A percentile compares a stretch with the other conserved stretches of the same genome.
Evolutionary conservation across 1,140 invertebrate genomes (phyloP).

Genomic region (Psix sp.): DNA sequence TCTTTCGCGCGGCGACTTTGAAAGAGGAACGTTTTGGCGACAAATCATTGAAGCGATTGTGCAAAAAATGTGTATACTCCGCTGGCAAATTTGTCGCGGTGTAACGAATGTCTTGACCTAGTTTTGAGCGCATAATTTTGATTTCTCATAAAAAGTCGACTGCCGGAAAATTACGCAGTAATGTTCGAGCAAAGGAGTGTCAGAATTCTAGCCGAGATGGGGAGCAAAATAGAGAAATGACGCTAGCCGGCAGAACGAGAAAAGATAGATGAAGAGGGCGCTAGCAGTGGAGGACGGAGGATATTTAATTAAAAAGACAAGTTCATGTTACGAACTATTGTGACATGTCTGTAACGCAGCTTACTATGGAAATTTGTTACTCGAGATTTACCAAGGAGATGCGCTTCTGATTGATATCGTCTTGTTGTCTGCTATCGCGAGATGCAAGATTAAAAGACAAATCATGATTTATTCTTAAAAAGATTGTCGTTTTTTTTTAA

Average conservation of each 20-base stretch:
- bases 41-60: slow-evolving; percentile 4
- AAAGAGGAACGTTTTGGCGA: slow-evolving; percentile 2
- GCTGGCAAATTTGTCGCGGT: slow-evolving; percentile 6
- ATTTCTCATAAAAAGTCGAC: slow-evolving; percentile 21
- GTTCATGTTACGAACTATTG: slow-evolving; percentile 5
- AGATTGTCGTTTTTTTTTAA: too few species aligned
- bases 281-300: slow-evolving; percentile 7
- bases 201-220: slow-evolving; percentile 1
- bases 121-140: slow-evolving; percentile 25
- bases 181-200: slow-evolving; percentile 7
- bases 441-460: too few species aligned
- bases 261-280: slow-evolving; percentile 25
- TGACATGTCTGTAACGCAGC: slow-evolving; percentile 21
- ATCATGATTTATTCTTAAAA: too few species aligned
- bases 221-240: slow-evolving; percentile 14
- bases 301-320: slow-evolving; percentile 40
- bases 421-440: too few species aligned
- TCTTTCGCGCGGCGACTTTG: background rate
- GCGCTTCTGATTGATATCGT: too few species aligned
- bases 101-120: slow-evolving; percentile 21
- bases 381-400: too few species aligned
- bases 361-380: too few species aligned
- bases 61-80: slow-evolving; percentile 6
- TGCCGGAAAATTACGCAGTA: slow-evolving; percentile 18
- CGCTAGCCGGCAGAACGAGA: slow-evolving; percentile 2